Percentiles rank a stretch among this genome's conserved stretches.
Evolutionary conservation across 2,113 vertebrate genomes (phyloP).

Genomic region (Callocephalon fimbriatum): DNA sequence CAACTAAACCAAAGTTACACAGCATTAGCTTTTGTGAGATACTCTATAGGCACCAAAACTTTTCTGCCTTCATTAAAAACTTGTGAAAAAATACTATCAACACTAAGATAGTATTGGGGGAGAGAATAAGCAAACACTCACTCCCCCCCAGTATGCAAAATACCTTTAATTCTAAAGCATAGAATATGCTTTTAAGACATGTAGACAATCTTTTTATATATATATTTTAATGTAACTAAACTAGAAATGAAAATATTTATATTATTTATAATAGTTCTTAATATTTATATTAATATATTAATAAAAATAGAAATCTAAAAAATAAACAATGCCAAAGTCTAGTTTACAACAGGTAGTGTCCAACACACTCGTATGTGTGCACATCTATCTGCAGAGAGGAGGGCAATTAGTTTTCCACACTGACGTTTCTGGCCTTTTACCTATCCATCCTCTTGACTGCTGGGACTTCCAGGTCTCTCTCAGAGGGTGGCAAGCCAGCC

Average conservation of each 20-base stretch:
- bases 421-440: not conserved
- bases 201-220: not conserved
- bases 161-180: not conserved
- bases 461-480: not conserved
- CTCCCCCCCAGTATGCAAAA: fast-evolving
- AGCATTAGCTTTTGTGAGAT: not conserved
- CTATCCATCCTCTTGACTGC: not conserved
- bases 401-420: fast-evolving
- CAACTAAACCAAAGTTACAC: not conserved
- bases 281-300: too few species aligned
- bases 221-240: not conserved
- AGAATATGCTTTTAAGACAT: not conserved
- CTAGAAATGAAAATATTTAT: not conserved
- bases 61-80: not conserved
- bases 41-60: not conserved
- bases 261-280: not conserved
- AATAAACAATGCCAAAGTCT: not conserved
- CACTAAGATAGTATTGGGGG: too few species aligned
- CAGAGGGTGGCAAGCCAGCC: not conserved
- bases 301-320: not conserved
- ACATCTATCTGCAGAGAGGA: fast-evolving
- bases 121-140: not conserved
- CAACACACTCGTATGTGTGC: fast-evolving
- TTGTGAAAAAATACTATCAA: not conserved
- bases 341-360: not conserved